Percentiles rank a stretch among this genome's conserved stretches.
phyloP scores from a whole-genome alignment of 2,113 vertebrate genomes.

The Calyptomena viridis region DNA sequence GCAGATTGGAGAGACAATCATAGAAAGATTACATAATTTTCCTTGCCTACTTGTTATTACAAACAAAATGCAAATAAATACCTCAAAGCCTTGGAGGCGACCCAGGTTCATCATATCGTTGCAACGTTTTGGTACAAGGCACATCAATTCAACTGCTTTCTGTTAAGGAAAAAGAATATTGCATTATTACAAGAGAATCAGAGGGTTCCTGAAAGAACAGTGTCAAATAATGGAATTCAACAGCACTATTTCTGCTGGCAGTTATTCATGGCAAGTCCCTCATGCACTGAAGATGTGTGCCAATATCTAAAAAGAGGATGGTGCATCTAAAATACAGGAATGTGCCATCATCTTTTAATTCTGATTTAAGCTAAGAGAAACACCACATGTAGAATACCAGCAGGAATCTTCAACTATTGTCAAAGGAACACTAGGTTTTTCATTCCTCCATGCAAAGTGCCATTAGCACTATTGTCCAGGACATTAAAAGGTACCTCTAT shows the following conservation, averaged over 20 bases:
- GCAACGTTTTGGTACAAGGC: slow-evolving; percentile 97
- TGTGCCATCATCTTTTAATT: background rate
- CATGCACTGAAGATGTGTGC: background rate
- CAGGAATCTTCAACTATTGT: background rate
- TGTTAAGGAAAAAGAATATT: slow-evolving; percentile 46
- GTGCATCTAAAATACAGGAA: background rate
- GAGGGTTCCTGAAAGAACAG: background rate
- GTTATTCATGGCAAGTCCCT: background rate
- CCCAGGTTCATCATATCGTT: slow-evolving; percentile 99
- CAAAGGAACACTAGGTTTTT: background rate
- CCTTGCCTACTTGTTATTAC: background rate
- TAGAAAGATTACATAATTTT: background rate
- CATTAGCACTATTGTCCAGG: background rate
- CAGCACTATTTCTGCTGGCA: fast-evolving
- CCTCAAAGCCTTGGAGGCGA: slow-evolving; percentile 96
- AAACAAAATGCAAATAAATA: slow-evolving; percentile 44
- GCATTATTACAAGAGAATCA: slow-evolving; percentile 1
- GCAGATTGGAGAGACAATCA: background rate
- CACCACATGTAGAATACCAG: background rate
- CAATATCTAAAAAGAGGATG: background rate
- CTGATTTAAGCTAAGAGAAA: background rate
- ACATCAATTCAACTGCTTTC: slow-evolving; percentile 93
- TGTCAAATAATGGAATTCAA: background rate
- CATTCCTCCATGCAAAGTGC: background rate
- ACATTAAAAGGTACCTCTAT: slow-evolving; percentile 82